phyloP scores from a whole-genome alignment of 2,888 invertebrate genomes.

The Caenorhabditis angaria region DNA sequence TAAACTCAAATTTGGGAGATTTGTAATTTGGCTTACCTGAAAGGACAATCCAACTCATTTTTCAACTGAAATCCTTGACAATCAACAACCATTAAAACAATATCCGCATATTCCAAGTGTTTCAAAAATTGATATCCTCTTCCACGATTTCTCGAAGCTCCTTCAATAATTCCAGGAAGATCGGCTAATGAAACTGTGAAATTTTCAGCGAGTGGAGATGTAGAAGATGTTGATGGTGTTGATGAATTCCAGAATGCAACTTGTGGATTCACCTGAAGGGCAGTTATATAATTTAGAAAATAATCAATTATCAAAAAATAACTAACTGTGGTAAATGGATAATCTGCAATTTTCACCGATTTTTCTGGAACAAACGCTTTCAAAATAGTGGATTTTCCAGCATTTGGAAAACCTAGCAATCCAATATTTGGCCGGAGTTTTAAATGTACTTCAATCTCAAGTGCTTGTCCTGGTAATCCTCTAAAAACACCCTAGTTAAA shows the following conservation, averaged over 20 bases:
- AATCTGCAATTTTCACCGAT: slow-evolving; percentile 66
- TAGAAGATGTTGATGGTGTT: background rate
- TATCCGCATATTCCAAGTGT: slow-evolving; percentile 67
- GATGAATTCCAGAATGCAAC: slow-evolving; percentile 39
- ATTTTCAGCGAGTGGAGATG: slow-evolving; percentile 20
- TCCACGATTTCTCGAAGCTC: slow-evolving; percentile 66
- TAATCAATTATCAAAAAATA: background rate
- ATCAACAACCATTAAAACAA: slow-evolving; percentile 68
- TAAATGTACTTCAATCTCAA: slow-evolving; percentile 58
- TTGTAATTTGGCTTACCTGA: slow-evolving; percentile 40
- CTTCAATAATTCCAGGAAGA: slow-evolving; percentile 67
- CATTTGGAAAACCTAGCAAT: slow-evolving; percentile 69
- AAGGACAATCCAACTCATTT: slow-evolving; percentile 57
- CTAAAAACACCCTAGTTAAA: slow-evolving; percentile 25
- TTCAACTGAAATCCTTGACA: slow-evolving; percentile 64
- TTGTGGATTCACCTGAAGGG: slow-evolving; percentile 44
- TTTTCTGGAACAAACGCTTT: slow-evolving; percentile 65
- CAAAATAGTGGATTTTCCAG: slow-evolving; percentile 69
- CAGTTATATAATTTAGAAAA: background rate
- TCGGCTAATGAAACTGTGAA: slow-evolving; percentile 67
- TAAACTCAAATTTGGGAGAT: background rate
- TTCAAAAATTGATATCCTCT: slow-evolving; percentile 65
- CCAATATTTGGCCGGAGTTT: slow-evolving; percentile 69
- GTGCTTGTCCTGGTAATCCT: slow-evolving; percentile 52
- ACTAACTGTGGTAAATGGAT: slow-evolving; percentile 66